Evolutionary conservation across 2,888 invertebrate species (phyloP).

Genomic region (Conus canariensis): DNA sequence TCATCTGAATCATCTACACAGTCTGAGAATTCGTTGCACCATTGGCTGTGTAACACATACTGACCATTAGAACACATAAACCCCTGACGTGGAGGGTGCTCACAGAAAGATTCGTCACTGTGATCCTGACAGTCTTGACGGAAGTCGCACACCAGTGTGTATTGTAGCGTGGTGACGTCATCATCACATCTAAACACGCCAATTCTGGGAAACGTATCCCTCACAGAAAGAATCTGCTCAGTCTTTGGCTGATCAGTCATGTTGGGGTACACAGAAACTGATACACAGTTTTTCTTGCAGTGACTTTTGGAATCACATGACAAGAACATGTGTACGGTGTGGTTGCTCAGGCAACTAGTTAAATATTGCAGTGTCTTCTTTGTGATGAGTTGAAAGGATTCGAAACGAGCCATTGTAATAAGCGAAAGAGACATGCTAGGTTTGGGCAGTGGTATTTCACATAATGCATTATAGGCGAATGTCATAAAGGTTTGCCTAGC

Average conservation of each 20-base stretch:
- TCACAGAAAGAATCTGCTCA: no score
- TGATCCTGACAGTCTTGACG: not conserved
- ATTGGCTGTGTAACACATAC: not conserved
- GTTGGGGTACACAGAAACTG: no score
- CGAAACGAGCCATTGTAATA: not conserved
- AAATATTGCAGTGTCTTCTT: not conserved
- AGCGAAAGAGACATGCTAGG: not conserved
- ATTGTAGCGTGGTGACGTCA: no score
- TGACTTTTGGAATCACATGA: no score
- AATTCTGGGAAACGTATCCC: no score
- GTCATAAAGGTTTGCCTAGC: no score
- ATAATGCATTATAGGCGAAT: not conserved
- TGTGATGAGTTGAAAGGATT: not conserved
- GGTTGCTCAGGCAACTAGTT: not conserved
- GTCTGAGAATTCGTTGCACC: not conserved
- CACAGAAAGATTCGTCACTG: not conserved
- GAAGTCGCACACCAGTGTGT: no score
- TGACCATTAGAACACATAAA: not conserved
- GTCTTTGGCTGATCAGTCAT: no score
- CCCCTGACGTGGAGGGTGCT: not conserved
- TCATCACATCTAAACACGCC: no score
- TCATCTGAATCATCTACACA: slow-evolving; percentile 7
- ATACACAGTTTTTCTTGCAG: no score
- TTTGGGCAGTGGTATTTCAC: not conserved
- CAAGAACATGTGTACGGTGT: no score